Evolutionary conservation across 2,113 vertebrate genomes (phyloP).

Genomic region (Notiomystis cincta): DNA sequence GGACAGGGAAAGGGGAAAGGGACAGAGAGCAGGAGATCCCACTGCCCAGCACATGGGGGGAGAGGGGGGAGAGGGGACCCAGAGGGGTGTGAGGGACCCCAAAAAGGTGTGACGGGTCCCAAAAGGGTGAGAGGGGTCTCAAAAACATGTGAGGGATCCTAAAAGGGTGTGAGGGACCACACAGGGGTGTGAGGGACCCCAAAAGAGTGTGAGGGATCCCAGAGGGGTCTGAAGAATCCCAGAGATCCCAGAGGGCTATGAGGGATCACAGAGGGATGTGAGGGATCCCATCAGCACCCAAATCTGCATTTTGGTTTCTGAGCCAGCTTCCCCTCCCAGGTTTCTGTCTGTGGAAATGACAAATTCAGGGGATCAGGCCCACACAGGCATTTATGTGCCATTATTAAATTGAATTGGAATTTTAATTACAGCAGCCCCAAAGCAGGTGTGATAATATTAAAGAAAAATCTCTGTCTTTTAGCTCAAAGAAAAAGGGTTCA

Average conservation of each 20-base stretch:
- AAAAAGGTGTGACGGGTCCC: not conserved
- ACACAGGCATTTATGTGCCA: not conserved
- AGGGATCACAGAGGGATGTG: not conserved
- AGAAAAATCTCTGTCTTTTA: not conserved
- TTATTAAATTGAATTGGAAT: not conserved
- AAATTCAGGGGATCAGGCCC: not conserved
- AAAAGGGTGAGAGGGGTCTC: accelerated
- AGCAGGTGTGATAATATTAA: not conserved
- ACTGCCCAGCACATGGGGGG: too few species aligned
- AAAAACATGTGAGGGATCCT: not conserved
- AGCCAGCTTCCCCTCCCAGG: accelerated
- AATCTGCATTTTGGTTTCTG: not conserved
- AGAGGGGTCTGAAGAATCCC: accelerated
- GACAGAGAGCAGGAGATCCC: too few species aligned
- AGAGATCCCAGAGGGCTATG: accelerated
- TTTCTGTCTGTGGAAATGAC: not conserved
- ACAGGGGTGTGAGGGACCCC: too few species aligned
- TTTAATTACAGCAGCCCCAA: not conserved
- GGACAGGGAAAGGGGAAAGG: too few species aligned
- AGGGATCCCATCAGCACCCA: not conserved
- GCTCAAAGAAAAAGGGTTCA: not conserved
- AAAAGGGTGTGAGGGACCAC: not conserved
- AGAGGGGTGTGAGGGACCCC: not conserved
- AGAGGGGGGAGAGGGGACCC: not conserved
- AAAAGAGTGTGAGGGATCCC: not conserved